A percentile compares a stretch with the other conserved stretches of the same genome.
Conservation (phyloP, 2,888 invertebrate genomes). For the Argyresthia goedartella region DNA sequence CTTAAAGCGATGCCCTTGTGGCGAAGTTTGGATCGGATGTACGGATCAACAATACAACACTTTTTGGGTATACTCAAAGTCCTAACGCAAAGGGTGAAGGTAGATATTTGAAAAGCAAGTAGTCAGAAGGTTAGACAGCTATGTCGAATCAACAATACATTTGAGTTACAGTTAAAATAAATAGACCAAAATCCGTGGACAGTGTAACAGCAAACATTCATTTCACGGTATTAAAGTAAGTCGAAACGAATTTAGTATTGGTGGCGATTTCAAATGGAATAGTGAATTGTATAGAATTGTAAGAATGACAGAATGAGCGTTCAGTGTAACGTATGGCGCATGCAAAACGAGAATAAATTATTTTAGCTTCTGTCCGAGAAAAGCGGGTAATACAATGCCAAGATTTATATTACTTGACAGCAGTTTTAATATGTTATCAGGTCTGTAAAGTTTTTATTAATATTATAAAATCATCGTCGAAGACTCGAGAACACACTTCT, state of each 20-base stretch:
- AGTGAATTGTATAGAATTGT: constrained; percentile 2
- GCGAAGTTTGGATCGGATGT: neutral
- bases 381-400: too few relatives aligned
- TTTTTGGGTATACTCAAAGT: neutral
- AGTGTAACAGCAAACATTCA: constrained; percentile 59
- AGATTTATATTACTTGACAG: too few relatives aligned
- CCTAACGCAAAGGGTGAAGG: neutral
- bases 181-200: constrained; percentile 38
- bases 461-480: too few relatives aligned
- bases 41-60: neutral
- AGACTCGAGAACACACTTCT: too few relatives aligned
- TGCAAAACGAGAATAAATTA: neutral
- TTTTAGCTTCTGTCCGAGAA: neutral
- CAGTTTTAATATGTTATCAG: too few relatives aligned
- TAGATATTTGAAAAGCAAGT: neutral
- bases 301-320: neutral
- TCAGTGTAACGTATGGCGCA: neutral
- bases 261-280: constrained; percentile 23
- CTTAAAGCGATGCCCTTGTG: neutral
- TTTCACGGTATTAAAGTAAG: constrained; percentile 50
- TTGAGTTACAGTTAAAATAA: constrained; percentile 62
- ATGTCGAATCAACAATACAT: constrained; percentile 54
- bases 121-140: constrained; percentile 16
- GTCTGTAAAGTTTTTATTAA: too few relatives aligned
- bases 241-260: constrained; percentile 48